Evolutionary conservation across 2,113 vertebrate species (phyloP), one percentile per base, ranked within the genome.

Genomic region (Heteronetta atricapilla): DNA sequence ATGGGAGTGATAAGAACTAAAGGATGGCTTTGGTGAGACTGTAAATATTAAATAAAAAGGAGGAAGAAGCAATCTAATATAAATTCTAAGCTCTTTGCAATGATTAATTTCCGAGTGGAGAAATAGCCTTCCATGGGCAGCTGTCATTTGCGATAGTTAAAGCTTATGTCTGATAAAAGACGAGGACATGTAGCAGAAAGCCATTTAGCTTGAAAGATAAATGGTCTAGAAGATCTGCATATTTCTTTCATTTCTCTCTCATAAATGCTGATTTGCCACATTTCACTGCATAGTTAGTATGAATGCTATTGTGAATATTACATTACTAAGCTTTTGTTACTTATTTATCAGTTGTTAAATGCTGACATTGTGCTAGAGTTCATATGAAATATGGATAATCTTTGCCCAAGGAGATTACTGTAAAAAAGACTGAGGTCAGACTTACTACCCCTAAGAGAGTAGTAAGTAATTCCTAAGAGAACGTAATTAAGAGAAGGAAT

Each of bases 241-340:
- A 8, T 55, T 85, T 89, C 63, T 91, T 93, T 55, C 16, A 7
- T 91, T 91, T 94, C 55, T 92, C 63, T 1, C 40, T 92, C 40
- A 66, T 70, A 77, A 73, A 66, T 74, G 59, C 63, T 81, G 36
- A 86, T 94, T 88, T 87, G 55, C 82, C 55, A 31, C 5, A 0
- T 91, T 90, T 83, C 33, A 36, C 74, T 63, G 72, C 46, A 78
- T 56, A 56, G 26, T 67, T 88, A 72, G 5, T 91, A 46, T 84
- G 85, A 90, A 74, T 86, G 87, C 34, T 72, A 0, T 40, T 70
- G 67, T 86, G 72, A 77, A 34, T 83, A 52, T 85, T 72, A 12
- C 20, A 23, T 90, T 74, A 66, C 36, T 88, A 55, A 93, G 34
- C 8, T 15, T 77, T 90, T 38, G 13, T 77, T 88, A 75, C 18